Base-by-base conservation (phyloP, 2,113 vertebrate species). In the Macquaria australasica region DNA sequence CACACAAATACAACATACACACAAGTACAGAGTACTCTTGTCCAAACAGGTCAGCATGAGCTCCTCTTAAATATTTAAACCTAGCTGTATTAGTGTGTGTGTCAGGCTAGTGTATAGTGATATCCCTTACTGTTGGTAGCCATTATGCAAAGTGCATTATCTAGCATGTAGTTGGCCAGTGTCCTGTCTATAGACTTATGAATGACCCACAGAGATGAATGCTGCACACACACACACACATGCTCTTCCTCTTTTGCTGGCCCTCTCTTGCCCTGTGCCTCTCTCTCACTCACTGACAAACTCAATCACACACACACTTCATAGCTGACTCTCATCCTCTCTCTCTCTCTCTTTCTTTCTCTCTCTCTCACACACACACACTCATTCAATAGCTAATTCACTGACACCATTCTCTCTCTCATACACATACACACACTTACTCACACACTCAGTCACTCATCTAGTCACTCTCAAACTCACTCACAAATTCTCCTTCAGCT, bases 1-100 rank as follows among this genome's bases (percentile, higher is more conserved):
- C 28, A 55, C 48, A 70, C 37, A 25, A 71, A 31, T 8, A 16
- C 25, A 60, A 18, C 31, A 18, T 18, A 34, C 48, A 50, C 37
- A 41, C 71, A 37, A 20, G 4, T 12, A 56, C 50, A 63, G 31
- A 55, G 62, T n/a, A 43, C 63, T 45, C 31, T 45, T 68, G 79
- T 79, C 59, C 71, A 71, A 78, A 85, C 67, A 63, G 68, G 39
- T 62, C 59, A 64, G 50, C 68, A 77, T 8, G 0, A 53, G 39
- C 76, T 37, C 59, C 70, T 62, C 69, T 79, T 88, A 48, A 90
- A 87, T 92, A 88, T 85, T 87, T 79, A 64, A 84, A 59, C 31
- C 21, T 11, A 1, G 16, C 43, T 80, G 69, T 77, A 73, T 88
- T 78, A 50, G 31, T 77, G 85, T 50, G 63, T 37, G 58, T 73